Evolutionary conservation across 2,888 invertebrate genomes (phyloP), one percentile per base, ranked within the genome.

Genomic region (Acrobasis repandana): DNA sequence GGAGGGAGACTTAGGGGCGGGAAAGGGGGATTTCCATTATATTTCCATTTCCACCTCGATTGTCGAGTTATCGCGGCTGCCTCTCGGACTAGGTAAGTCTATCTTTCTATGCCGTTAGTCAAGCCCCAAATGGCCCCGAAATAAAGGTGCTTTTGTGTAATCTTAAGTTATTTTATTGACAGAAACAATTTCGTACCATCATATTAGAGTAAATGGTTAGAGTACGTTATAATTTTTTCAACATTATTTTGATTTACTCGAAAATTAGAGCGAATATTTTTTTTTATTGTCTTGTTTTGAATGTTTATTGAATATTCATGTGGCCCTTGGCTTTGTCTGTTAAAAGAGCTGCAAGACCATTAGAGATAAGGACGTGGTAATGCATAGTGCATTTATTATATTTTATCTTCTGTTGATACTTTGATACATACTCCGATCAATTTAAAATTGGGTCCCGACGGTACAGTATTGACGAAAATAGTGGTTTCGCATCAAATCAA

Each of bases 1-100:
- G 75, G 72, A 70, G 70, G 72, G 75, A 67, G 67, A 67, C 65
- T 65, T 65, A 56, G 57, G 71, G 73, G 73, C 65, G 69, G 63
- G 64, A 64, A 65, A 74, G 81, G 77, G 81, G 82, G 80, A 79
- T 83, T 88, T 87, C 90, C 91, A 92, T 92, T 92, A 92, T 90
- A 92, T 91, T 92, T 90, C 90, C 91, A 92, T 92, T 92, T 90
- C 91, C 92, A 92, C 90, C 90, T 91, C 92, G 81, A 87, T 90
- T 90, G 86, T 74, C 86, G 84, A 90, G 88, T 91, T 91, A 92
- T 92, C 91, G 87, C 83, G 80, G 86, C 86, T 90, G 89, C 89
- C 90, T 86, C 77, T 88, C 80, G 83, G 86, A 86, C 88, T 87
- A 88, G 85, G 84, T 82, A 79, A 86, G 88, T 89, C 90, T 90